Evolutionary conservation across 2,888 invertebrate genomes (phyloP).

Genomic region (Drosophila paranaensis): DNA sequence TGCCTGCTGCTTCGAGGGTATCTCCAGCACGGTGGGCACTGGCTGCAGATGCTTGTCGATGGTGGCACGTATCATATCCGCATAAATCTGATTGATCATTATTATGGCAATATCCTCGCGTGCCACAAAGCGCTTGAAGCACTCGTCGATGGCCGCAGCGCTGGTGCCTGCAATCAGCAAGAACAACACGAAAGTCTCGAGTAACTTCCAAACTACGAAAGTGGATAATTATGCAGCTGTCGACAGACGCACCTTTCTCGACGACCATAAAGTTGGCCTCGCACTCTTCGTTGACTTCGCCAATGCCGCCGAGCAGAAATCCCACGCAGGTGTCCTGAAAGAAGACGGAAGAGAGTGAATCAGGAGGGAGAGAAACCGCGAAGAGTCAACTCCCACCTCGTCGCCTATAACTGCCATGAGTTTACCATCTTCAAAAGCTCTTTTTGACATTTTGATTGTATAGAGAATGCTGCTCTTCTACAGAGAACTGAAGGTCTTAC

Average conservation of each 20-base stretch:
- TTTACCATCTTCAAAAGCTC: conserved; percentile 24
- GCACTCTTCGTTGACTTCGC: conserved; percentile 54
- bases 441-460: conserved; percentile 43
- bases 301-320: conserved; percentile 68
- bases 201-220: conserved; percentile 1
- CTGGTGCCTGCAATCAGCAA: conserved; percentile 41
- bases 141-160: conserved; percentile 39
- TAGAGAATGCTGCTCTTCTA: background rate
- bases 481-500: background rate
- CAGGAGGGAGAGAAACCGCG: background rate
- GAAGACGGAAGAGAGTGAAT: background rate
- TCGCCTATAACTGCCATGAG: conserved; percentile 66
- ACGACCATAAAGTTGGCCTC: conserved; percentile 65
- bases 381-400: conserved; percentile 42
- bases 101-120: conserved; percentile 64
- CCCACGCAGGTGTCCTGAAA: conserved; percentile 67
- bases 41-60: conserved; percentile 56
- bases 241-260: conserved; percentile 45
- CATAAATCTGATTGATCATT: conserved; percentile 64
- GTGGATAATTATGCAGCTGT: background rate
- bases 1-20: conserved; percentile 62
- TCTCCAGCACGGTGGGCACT: conserved; percentile 64
- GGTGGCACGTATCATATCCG: conserved; percentile 57
- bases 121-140: conserved; percentile 53
- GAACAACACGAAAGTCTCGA: background rate